Evolutionary conservation across 2,113 vertebrate species (phyloP).

Genomic region (Emydura subglobosa): DNA sequence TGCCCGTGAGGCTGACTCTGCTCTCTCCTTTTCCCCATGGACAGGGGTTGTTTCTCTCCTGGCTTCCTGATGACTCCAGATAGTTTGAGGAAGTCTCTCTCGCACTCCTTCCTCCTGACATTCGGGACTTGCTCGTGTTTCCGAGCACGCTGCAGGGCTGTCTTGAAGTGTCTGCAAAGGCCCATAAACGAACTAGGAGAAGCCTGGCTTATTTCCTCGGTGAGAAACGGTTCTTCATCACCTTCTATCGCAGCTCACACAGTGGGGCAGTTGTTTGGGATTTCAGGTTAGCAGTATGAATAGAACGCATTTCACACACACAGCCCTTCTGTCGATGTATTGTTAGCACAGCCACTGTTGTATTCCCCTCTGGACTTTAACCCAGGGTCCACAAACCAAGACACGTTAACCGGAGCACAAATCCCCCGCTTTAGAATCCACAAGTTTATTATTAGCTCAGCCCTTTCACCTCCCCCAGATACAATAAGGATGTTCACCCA

Average conservation of each 20-base stretch:
- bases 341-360: not conserved
- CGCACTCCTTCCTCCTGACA: fast-evolving
- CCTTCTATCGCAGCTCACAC: fast-evolving
- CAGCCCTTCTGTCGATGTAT: not conserved
- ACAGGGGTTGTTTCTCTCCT: not conserved
- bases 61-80: not conserved
- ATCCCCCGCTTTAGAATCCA: not conserved
- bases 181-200: not conserved
- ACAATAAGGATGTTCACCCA: not conserved
- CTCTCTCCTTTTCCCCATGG: too few species aligned
- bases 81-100: not conserved
- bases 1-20: too few species aligned
- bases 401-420: not conserved
- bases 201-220: not conserved
- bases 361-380: not conserved
- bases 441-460: not conserved
- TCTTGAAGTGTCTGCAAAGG: fast-evolving
- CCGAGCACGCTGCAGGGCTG: fast-evolving
- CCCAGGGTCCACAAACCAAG: not conserved
- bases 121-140: fast-evolving
- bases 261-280: fast-evolving
- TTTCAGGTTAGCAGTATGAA: fast-evolving
- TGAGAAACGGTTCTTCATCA: fast-evolving
- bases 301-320: not conserved
- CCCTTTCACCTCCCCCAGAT: constrained; percentile 35